Base-by-base conservation (phyloP, 2,888 invertebrate species). In the Tanytarsus gracilentus region DNA sequence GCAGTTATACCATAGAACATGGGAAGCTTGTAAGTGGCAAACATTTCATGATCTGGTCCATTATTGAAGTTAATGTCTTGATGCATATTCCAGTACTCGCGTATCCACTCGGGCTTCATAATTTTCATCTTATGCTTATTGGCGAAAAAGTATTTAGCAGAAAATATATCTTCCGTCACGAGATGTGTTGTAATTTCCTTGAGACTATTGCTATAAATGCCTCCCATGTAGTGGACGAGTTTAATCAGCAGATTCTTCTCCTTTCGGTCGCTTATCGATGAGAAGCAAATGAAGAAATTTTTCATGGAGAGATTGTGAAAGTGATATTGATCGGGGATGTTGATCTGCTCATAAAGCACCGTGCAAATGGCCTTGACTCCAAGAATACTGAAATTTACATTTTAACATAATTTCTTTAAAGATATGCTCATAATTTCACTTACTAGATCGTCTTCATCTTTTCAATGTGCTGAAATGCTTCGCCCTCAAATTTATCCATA, bases 121-220 rank as follows among this genome's bases (percentile, higher is more conserved):
- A 40, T 6, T 25, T 53, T 26, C 11, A 23, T 53, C 11, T 14
- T 23, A 6, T n/a, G 27, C 6, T 30, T 9, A 16, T 14, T 18
- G 36, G 16, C 33, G 23, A 18, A 11, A 18, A 18, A 30, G n/a
- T 25, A 49, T 56, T 61, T 63, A 61, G 64, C 63, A 21, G 63
- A 18, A 14, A 62, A 63, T 49, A 53, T 61, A 39, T 50, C 63
- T 61, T 53, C 27, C 44, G 58, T 61, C 62, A 18, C 21, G 30
- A 60, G 8, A 62, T 61, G 62, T 64, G 50, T 64, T 62, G 23
- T 62, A 49, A 63, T 64, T 49, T 55, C 63, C 64, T 65, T 64
- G 65, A 64, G 68, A 11, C 21, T 11, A 9, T 18, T 44, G 9
- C 18, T 16, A 2, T 9, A 44, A 8, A 44, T 18, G 9, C 44